Evolutionary conservation across 2,888 invertebrate species (phyloP), one percentile per base, ranked within the genome.

Genomic region (Tribolium freemani): DNA sequence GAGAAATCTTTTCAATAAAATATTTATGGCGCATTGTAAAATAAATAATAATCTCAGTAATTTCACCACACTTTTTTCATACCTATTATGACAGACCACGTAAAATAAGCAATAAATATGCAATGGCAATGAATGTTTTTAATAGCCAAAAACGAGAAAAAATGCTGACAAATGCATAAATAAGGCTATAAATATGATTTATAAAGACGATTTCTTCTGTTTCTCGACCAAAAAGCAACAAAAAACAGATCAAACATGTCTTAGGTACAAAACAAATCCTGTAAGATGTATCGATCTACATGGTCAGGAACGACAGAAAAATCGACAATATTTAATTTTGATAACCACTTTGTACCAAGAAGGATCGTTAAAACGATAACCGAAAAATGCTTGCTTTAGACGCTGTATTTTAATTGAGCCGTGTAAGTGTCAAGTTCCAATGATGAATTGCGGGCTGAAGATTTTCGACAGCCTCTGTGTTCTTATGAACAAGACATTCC

Each of bases 341-440:
- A 13, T 51, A 1, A 51, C 2, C n/a, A 51, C 16, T 51, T 51
- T 51, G 9, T 20, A n/a, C 20, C 10, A 48, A 11, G 13, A 51
- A 31, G 9, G 21, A 63, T 63, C 31, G 20, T 31, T 63, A 50
- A 51, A n/a, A 31, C 16, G 50, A 44, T 50, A 16, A 10, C 31
- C 51, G 11, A 51, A 63, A 63, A 63, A 51, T 63, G 63, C 50
- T 38, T 8, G 11, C 2, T 61, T 61, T 31, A 26, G n/a, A 11
- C 58, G 38, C n/a, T 26, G 21, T 26, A 48, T 61, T 61, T 61
- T 61, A 61, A 61, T 61, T 61, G 63, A 63, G 30, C 31, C 63
- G 30, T 48, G 63, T 63, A 31, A 51, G 50, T 63, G 63, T 63
- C 63, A 63, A 51, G 63, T 30, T 21, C 20, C 60, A 57, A 26